A percentile compares a stretch with the other conserved stretches of the same genome.
phyloP scores from a whole-genome alignment of 2,888 invertebrate genomes.

The Pterostichus madidus region DNA sequence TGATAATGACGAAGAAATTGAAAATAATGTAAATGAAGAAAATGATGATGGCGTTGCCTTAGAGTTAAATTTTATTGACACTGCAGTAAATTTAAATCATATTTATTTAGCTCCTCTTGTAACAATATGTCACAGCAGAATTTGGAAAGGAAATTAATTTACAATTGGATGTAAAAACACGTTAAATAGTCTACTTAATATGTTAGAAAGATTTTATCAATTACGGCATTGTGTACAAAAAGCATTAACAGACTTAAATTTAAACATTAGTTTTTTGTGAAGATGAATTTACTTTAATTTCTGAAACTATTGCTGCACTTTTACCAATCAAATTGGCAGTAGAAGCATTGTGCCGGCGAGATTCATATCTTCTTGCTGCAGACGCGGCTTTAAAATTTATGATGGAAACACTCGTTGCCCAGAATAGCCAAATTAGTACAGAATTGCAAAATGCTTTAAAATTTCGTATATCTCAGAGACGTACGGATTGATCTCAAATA shows the following conservation, averaged over 20 bases:
- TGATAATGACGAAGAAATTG: slow-evolving; percentile 44
- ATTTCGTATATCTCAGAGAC: slow-evolving; percentile 38
- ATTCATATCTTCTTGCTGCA: slow-evolving; percentile 30
- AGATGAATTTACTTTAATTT: slow-evolving; percentile 55
- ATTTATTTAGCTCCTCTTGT: slow-evolving; percentile 67
- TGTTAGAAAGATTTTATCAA: slow-evolving; percentile 66
- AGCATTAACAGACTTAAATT: slow-evolving; percentile 59
- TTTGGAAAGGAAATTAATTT: slow-evolving; percentile 60
- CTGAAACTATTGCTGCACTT: slow-evolving; percentile 53
- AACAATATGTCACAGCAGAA: slow-evolving; percentile 50
- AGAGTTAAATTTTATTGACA: slow-evolving; percentile 67
- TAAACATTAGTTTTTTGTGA: slow-evolving; percentile 53
- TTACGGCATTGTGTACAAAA: slow-evolving; percentile 64
- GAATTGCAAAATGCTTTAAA: slow-evolving; percentile 34
- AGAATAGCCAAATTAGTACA: slow-evolving; percentile 20
- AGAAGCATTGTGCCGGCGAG: slow-evolving; percentile 65
- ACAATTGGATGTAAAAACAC: slow-evolving; percentile 65
- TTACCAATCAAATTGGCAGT: slow-evolving; percentile 13
- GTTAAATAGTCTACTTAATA: slow-evolving; percentile 63
- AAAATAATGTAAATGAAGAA: slow-evolving; percentile 64
- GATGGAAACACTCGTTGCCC: slow-evolving; percentile 31
- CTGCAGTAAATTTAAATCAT: slow-evolving; percentile 67
- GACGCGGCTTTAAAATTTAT: slow-evolving; percentile 54
- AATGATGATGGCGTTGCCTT: slow-evolving; percentile 66
- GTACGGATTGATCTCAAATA: slow-evolving; percentile 44